Conservation (phyloP, 2,113 vertebrate species). For the Mobula birostris region DNA sequence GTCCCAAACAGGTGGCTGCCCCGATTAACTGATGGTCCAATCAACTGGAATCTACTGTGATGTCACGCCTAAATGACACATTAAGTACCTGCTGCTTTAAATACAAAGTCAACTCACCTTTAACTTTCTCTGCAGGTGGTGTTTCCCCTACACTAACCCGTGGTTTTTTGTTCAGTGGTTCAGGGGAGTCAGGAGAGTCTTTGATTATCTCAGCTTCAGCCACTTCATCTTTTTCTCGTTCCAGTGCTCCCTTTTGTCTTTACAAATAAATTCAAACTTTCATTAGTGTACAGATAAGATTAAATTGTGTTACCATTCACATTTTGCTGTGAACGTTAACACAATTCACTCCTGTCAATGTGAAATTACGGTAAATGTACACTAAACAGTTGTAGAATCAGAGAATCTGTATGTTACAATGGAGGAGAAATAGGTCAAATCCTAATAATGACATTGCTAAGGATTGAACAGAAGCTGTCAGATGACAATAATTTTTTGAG, state of each 20-base stretch:
- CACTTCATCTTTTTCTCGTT: conserved; percentile 81
- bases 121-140: conserved; percentile 73
- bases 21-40: no score
- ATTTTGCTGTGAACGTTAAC: no score
- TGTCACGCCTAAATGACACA: not conserved
- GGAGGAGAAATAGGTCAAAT: not conserved
- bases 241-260: conserved; percentile 78
- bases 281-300: not conserved
- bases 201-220: conserved; percentile 87
- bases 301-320: not conserved
- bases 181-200: conserved; percentile 94
- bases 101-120: conserved; percentile 62
- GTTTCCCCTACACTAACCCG: conserved; percentile 74
- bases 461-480: not conserved
- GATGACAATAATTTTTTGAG: not conserved
- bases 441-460: no score
- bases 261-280: not conserved
- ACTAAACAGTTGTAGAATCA: not conserved
- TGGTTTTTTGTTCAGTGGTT: conserved; percentile 91
- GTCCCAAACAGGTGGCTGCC: no score
- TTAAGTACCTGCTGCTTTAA: no score
- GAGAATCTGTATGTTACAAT: not conserved
- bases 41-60: not conserved
- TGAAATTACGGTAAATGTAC: not conserved
- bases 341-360: no score